Evolutionary conservation across 2,888 invertebrate genomes (phyloP).

Genomic region (Lycophotia porphyrea): DNA sequence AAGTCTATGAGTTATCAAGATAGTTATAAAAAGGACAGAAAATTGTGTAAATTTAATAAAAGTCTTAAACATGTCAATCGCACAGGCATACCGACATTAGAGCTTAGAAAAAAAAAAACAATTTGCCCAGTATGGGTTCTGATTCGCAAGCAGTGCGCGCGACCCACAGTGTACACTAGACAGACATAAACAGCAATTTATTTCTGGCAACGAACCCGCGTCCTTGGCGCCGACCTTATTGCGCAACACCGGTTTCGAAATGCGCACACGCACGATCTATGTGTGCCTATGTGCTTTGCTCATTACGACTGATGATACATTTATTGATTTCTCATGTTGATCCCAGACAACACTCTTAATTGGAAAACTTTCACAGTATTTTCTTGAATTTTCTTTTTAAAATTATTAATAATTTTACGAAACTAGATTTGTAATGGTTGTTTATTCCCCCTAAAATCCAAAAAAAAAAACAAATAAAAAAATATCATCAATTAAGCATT

Average conservation of each 20-base stretch:
- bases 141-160: constrained; percentile 58
- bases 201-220: constrained; percentile 89
- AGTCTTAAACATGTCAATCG: neutral
- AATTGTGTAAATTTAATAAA: neutral
- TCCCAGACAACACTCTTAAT: constrained; percentile 7
- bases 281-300: constrained; percentile 66
- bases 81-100: neutral
- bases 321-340: constrained; percentile 29
- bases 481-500: neutral
- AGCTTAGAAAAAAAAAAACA: constrained; percentile 1
- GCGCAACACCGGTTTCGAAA: constrained; percentile 89
- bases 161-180: constrained; percentile 80
- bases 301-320: constrained; percentile 65
- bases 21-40: neutral
- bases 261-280: constrained; percentile 81
- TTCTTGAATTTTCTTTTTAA: neutral
- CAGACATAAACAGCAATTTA: constrained; percentile 88
- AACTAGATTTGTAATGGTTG: neutral
- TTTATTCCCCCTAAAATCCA: neutral
- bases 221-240: constrained; percentile 90
- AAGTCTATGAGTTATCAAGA: no score
- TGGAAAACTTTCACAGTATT: neutral
- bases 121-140: constrained; percentile 38
- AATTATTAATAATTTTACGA: neutral
- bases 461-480: neutral